Evolutionary conservation across 2,113 vertebrate species (phyloP).

Genomic region (Dicerorhinus sumatrensis): DNA sequence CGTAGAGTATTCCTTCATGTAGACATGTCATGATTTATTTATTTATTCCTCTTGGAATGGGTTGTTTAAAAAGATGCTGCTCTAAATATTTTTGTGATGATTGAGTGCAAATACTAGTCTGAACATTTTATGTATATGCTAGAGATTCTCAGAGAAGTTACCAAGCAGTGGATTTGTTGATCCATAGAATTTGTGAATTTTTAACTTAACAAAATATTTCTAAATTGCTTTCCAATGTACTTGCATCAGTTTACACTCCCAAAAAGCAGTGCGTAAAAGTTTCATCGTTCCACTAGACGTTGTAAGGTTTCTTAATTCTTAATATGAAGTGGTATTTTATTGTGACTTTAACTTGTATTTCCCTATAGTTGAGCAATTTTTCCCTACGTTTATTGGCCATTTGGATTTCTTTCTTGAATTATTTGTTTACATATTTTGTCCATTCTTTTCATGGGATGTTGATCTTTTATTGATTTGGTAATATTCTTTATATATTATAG

Average conservation of each 20-base stretch:
- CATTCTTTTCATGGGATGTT: background rate
- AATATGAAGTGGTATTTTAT: background rate
- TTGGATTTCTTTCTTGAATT: background rate
- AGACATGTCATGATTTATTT: background rate
- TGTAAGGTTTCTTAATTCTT: background rate
- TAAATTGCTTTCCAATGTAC: background rate
- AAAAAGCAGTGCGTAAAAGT: background rate
- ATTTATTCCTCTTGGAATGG: background rate
- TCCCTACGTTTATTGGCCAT: background rate
- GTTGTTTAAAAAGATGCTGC: background rate
- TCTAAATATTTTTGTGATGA: background rate
- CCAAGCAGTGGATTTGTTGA: background rate
- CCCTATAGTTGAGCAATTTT: background rate
- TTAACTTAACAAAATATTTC: slow-evolving; percentile 1
- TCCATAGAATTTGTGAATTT: background rate
- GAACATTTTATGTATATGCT: background rate
- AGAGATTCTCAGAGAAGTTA: background rate
- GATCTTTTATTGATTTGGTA: background rate
- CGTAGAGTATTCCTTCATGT: background rate
- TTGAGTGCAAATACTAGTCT: background rate
- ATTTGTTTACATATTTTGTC: background rate
- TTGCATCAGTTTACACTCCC: background rate
- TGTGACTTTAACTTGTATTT: background rate
- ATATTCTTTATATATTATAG: background rate
- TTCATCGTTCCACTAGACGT: background rate